Evolutionary conservation across 2,888 invertebrate genomes (phyloP).

Genomic region (Hyposoter dolosus): DNA sequence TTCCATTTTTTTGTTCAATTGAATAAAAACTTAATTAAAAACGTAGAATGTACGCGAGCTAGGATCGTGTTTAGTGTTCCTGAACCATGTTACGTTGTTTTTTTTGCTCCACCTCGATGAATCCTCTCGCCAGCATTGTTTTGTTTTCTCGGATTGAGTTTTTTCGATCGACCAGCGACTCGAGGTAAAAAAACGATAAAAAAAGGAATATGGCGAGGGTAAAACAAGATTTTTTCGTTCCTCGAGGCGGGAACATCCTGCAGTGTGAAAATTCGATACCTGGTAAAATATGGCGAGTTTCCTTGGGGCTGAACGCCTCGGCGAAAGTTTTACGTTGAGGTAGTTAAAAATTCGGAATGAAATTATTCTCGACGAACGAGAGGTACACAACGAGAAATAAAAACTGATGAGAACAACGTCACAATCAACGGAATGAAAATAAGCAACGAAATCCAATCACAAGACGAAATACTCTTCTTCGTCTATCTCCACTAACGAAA

Average conservation of each 20-base stretch:
- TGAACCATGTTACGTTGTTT: neutral
- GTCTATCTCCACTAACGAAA: slow-evolving; percentile 9
- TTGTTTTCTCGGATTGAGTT: neutral
- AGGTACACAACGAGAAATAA: neutral
- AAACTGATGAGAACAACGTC: neutral
- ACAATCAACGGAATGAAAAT: slow-evolving; percentile 4
- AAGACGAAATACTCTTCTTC: slow-evolving; percentile 35
- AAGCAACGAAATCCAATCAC: slow-evolving; percentile 27
- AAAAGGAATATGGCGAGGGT: neutral
- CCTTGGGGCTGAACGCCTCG: slow-evolving; percentile 43
- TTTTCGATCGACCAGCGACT: slow-evolving; percentile 54
- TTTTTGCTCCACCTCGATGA: neutral
- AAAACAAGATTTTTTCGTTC: neutral
- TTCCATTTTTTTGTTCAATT: neutral
- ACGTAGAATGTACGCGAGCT: slow-evolving; percentile 16
- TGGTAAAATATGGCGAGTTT: slow-evolving; percentile 11
- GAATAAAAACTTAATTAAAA: slow-evolving; percentile 6
- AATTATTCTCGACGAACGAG: neutral
- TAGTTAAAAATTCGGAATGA: slow-evolving; percentile 35
- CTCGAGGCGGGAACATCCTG: slow-evolving; percentile 13
- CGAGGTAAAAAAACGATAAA: neutral
- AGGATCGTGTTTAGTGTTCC: neutral
- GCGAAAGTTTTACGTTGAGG: slow-evolving; percentile 59
- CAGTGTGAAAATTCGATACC: slow-evolving; percentile 24
- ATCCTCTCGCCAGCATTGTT: neutral